Base-by-base conservation (phyloP, 1,140 invertebrate genomes). In the Drosophila bocqueti region DNA sequence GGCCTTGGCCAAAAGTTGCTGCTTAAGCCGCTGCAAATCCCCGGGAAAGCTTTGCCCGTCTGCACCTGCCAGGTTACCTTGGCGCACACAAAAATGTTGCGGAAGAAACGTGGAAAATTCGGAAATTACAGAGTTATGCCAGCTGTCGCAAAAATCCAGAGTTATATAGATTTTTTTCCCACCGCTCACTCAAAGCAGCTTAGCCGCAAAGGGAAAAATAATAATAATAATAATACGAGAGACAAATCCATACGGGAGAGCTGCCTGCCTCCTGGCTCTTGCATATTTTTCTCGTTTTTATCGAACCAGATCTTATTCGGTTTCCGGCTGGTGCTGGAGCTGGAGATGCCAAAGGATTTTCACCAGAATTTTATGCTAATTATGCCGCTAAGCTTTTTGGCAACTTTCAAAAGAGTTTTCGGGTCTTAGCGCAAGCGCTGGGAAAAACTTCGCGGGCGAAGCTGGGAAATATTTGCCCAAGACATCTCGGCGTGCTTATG, bases 71-170 rank as follows among this genome's bases (percentile, higher is more conserved):
- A 72, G 66, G 36, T 63, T 46, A 75, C 47, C 54, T 72, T 34
- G 49, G 36, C 54, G 60, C 49, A 58, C 60, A 49, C 24, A 76
- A 66, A 59, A 62, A 50, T 43, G 46, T 55, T 40, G 54, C 34
- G 57, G 54, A 81, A 78, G 61, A 45, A 61, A 87, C 64, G 54
- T 73, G 54, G 61, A 89, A 82, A 86, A 87, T 77, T 73, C 69
- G 46, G 67, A 86, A 86, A 86, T 86, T 86, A 86, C 80, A 79
- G 74, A 87, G 86, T 89, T 89, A 86, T 86, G 83, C 83, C 83
- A 86, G 83, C 76, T 86, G 83, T 76, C 63, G 74, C 55, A 76
- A 76, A 66, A 40, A 67, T 76, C 42, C 62, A 66, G 29, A 76
- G 54, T 76, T 76, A 54, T 67, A 57, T 58, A 24, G 18, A 40